phyloP scores from a whole-genome alignment of 2,888 invertebrate species.

The Ophonus ardosiacus region DNA sequence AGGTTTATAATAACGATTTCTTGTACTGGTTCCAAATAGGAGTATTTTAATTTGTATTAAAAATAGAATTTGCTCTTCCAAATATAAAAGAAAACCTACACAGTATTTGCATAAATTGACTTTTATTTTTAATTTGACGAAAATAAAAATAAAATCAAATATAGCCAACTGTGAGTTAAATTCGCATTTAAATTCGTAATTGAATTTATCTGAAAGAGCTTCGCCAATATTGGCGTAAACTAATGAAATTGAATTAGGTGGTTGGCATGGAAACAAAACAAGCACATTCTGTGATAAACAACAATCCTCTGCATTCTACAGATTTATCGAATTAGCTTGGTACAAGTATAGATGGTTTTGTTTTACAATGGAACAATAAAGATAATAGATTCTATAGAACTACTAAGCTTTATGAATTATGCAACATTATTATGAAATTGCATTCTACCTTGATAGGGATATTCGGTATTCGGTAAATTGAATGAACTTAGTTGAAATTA shows the following conservation, averaged over 20 bases:
- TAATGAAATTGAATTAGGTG: constrained; percentile 32
- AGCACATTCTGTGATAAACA: constrained; percentile 7
- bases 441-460: too few species aligned
- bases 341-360: background rate
- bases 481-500: too few species aligned
- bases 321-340: background rate
- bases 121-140: background rate
- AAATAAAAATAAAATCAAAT: background rate
- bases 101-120: background rate
- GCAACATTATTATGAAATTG: too few species aligned
- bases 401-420: too few species aligned
- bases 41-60: too few species aligned
- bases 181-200: constrained; percentile 13
- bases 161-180: constrained; percentile 4
- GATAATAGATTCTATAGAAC: too few species aligned
- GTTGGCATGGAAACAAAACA: constrained; percentile 15
- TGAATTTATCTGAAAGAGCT: constrained; percentile 12
- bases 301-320: background rate
- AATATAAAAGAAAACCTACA: background rate
- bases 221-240: constrained; percentile 17
- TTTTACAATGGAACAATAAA: too few species aligned
- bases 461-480: too few species aligned
- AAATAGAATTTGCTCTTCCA: too few species aligned
- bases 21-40: too few species aligned
- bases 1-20: too few species aligned